phyloP scores from a whole-genome alignment of 2,113 vertebrate genomes.

The Chaetodon auriga region DNA sequence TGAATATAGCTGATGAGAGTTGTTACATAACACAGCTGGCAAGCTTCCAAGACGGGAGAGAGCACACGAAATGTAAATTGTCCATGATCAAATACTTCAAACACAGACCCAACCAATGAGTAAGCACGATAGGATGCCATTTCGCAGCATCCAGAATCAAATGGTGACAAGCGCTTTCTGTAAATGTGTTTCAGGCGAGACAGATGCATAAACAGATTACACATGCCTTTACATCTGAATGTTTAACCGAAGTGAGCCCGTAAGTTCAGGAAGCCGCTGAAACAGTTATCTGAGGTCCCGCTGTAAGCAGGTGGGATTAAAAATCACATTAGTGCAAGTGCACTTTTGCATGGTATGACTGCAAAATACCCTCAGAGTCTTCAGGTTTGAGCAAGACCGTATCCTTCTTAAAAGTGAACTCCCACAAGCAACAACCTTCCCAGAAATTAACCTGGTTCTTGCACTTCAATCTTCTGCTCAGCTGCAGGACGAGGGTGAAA shows the following conservation, averaged over 20 bases:
- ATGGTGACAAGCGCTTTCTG: neutral
- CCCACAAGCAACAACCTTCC: neutral
- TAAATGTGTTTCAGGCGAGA: neutral
- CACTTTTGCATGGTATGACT: slow-evolving; percentile 6
- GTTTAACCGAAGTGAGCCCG: too few species aligned
- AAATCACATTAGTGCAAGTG: neutral
- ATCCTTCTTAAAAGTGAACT: neutral
- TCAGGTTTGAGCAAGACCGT: neutral
- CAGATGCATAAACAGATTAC: neutral
- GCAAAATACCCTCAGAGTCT: neutral
- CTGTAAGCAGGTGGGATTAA: neutral
- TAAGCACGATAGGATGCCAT: neutral
- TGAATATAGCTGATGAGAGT: slow-evolving; percentile 13
- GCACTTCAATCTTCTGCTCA: neutral
- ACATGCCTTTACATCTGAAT: neutral
- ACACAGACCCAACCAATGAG: slow-evolving; percentile 32
- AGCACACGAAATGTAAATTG: slow-evolving; percentile 28
- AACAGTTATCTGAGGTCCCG: neutral
- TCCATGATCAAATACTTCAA: slow-evolving; percentile 15
- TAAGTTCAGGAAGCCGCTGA: slow-evolving; percentile 19
- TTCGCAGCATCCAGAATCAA: neutral
- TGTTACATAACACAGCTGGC: slow-evolving; percentile 47
- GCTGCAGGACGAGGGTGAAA: neutral
- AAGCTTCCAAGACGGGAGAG: slow-evolving; percentile 12
- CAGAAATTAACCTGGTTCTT: neutral